Conservation (phyloP, 2,113 vertebrate genomes). For the Protobothrops flavoviridis region DNA sequence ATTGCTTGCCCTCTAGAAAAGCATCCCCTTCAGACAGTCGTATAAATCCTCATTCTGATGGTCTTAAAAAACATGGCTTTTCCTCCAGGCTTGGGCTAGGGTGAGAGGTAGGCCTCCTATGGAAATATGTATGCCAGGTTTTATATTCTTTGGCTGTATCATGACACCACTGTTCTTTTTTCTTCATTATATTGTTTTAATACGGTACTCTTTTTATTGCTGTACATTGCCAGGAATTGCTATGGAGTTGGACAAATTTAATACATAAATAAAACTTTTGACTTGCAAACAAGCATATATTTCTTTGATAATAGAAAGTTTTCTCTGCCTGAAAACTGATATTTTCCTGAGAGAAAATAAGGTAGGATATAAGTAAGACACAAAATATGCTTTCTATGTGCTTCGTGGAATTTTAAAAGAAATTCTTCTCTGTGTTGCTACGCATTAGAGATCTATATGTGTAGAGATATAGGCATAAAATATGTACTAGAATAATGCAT, state of each 20-base stretch:
- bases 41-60: not conserved
- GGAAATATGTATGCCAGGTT: not conserved
- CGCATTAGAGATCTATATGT: no score
- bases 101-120: not conserved
- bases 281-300: not conserved
- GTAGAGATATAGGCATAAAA: no score
- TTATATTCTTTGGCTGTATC: not conserved
- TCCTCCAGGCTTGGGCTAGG: not conserved
- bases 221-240: not conserved
- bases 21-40: not conserved
- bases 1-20: not conserved
- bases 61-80: not conserved
- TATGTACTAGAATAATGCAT: no score
- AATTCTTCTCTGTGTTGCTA: not conserved
- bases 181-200: not conserved
- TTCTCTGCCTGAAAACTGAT: not conserved
- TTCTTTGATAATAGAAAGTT: not conserved
- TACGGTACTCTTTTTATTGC: not conserved
- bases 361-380: not conserved
- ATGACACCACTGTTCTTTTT: not conserved
- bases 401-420: not conserved
- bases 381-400: not conserved
- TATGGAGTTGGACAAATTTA: not conserved
- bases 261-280: not conserved
- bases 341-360: not conserved